Percentiles rank a stretch among this genome's conserved stretches.
Conservation (phyloP, 2,797 vertebrate genomes). For the Meda fulgida region DNA sequence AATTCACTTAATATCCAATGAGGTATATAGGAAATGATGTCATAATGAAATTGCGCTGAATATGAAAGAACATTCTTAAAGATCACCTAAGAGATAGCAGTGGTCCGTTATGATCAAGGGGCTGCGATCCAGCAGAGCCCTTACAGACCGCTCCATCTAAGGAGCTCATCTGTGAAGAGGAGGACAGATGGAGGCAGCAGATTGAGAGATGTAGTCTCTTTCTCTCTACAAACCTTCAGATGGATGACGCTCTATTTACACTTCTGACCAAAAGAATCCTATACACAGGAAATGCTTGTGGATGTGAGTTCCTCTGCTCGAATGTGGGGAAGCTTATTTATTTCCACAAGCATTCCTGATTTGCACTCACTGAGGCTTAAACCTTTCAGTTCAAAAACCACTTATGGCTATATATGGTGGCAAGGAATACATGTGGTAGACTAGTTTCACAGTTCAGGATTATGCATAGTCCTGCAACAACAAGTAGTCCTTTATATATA, state of each 20-base stretch:
- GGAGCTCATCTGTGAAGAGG: slow-evolving; percentile 54
- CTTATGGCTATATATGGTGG: slow-evolving; percentile 64
- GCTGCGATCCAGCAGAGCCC: slow-evolving; percentile 3
- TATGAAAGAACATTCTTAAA: background rate
- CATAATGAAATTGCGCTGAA: background rate
- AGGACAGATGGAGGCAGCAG: slow-evolving; percentile 56
- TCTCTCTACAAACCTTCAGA: slow-evolving; percentile 53
- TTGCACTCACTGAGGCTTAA: slow-evolving; percentile 82
- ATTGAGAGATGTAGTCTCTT: slow-evolving; percentile 40
- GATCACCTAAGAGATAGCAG: background rate
- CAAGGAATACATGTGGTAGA: slow-evolving; percentile 40
- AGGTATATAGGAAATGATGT: background rate
- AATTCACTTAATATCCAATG: background rate
- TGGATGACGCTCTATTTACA: slow-evolving; percentile 79
- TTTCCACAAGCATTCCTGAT: slow-evolving; percentile 96
- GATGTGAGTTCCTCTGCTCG: slow-evolving; percentile 82
- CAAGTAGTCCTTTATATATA: background rate
- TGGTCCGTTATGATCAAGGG: background rate
- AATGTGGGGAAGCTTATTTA: slow-evolving; percentile 96
- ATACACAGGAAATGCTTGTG: slow-evolving; percentile 82
- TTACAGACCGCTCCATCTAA: slow-evolving; percentile 38
- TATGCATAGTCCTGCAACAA: slow-evolving; percentile 3
- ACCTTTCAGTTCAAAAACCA: slow-evolving; percentile 65
- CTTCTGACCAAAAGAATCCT: slow-evolving; percentile 68
- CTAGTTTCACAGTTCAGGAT: slow-evolving; percentile 37